A percentile compares a stretch with the other conserved stretches of the same genome.
Conservation (phyloP, 1,140 invertebrate species). For the Mesaphorura yosii region DNA sequence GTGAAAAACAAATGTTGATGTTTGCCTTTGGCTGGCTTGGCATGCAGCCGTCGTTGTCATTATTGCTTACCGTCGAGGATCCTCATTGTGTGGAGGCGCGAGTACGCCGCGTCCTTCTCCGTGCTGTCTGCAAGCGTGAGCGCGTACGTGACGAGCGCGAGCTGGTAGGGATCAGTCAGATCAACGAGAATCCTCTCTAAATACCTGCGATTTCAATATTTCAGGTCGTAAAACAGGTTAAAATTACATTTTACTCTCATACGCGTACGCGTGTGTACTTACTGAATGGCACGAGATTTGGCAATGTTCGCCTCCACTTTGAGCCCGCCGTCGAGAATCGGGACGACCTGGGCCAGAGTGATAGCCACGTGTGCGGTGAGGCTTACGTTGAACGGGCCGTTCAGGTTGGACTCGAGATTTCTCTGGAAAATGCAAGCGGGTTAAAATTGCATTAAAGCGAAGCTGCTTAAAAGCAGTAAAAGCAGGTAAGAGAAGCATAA, state of each 20-base stretch:
- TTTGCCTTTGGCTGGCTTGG: not conserved
- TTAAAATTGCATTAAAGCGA: no score
- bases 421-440: not conserved
- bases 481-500: not conserved
- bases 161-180: slow-evolving; percentile 40
- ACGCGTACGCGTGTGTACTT: slow-evolving; percentile 6
- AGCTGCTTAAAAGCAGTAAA: no score
- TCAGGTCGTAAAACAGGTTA: not conserved
- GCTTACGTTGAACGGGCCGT: slow-evolving; percentile 34
- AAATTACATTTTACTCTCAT: not conserved
- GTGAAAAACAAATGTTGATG: not conserved
- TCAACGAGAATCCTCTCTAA: slow-evolving; percentile 37
- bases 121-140: slow-evolving; percentile 37
- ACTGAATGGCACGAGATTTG: slow-evolving; percentile 34
- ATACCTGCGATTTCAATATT: slow-evolving; percentile 32
- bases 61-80: slow-evolving; percentile 3
- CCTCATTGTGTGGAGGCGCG: not conserved
- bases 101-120: slow-evolving; percentile 38
- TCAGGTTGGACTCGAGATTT: slow-evolving; percentile 5
- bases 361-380: slow-evolving; percentile 45
- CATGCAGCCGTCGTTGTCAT: no score
- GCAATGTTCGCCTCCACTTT: slow-evolving; percentile 33
- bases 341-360: slow-evolving; percentile 36
- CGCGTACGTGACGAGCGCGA: slow-evolving; percentile 43
- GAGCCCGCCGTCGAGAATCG: slow-evolving; percentile 35